These are phyloP conservation scores for Vultur gryphus DNA, from an alignment of 2,797 vertebrate genomes.

Conservation along the genomic window DNA sequence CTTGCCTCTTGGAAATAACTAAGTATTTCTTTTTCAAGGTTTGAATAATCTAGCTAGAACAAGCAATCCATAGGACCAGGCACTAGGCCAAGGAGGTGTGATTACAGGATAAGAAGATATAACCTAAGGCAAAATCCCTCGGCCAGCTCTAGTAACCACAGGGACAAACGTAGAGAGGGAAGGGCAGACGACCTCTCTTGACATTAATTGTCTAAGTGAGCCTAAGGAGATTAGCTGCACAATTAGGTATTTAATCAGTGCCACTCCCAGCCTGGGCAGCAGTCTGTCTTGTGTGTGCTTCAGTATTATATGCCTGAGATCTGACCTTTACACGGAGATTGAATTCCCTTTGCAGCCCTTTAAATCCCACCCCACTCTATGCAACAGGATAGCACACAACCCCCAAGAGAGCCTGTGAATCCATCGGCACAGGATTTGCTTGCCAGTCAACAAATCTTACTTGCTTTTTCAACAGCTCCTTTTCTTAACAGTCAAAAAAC, in stretches of 20 bases:
- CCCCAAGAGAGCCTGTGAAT: not conserved
- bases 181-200: not conserved
- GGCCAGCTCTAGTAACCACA: not conserved
- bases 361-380: not conserved
- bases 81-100: not conserved
- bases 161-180: not conserved
- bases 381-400: too few relatives aligned
- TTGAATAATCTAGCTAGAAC: not conserved
- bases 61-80: not conserved
- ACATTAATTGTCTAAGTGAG: conserved; percentile 22
- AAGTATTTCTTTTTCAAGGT: not conserved
- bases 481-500: not conserved
- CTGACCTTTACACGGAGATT: not conserved
- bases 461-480: not conserved
- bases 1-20: not conserved
- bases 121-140: not conserved
- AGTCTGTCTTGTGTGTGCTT: not conserved
- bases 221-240: conserved; percentile 31
- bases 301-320: not conserved
- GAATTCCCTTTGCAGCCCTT: not conserved
- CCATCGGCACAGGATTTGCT: not conserved
- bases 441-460: not conserved
- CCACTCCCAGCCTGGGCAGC: not conserved
- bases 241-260: conserved; percentile 7
- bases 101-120: not conserved